Conservation (phyloP, 2,113 vertebrate genomes). For the Lamprotornis superbus region DNA sequence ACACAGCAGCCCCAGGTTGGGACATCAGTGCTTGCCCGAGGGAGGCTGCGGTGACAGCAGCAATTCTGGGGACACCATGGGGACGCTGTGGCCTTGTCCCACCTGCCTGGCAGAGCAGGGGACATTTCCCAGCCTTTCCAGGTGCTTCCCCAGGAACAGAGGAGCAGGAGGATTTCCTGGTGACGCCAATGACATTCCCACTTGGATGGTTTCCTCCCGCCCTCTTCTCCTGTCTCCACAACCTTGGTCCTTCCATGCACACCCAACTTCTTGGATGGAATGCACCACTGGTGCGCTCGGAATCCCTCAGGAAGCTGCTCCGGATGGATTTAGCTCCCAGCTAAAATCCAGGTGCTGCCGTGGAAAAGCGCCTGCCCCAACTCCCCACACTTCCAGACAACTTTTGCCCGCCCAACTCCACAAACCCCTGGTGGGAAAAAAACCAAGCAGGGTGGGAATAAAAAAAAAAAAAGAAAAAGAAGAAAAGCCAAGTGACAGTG, state of each 20-base stretch:
- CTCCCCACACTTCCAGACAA: accelerated
- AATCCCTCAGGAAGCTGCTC: neutral
- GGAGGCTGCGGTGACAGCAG: neutral
- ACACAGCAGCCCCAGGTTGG: accelerated
- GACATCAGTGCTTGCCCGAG: accelerated
- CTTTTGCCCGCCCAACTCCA: neutral
- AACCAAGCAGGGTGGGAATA: neutral
- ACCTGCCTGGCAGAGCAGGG: neutral
- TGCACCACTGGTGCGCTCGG: accelerated
- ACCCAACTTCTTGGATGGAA: neutral
- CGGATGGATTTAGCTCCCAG: neutral
- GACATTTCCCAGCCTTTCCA: neutral
- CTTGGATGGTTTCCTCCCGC: neutral
- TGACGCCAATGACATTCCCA: neutral
- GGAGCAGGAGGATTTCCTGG: accelerated
- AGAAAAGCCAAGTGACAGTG: neutral
- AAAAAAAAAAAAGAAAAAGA: neutral
- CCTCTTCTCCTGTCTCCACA: neutral
- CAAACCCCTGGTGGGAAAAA: neutral
- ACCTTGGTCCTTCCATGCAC: accelerated
- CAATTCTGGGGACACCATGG: neutral
- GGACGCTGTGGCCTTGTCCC: neutral
- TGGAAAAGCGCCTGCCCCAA: neutral
- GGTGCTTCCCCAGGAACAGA: too few relatives aligned
- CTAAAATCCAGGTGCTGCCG: neutral